A percentile compares a stretch with the other conserved stretches of the same genome.
phyloP scores from a whole-genome alignment of 2,888 invertebrate genomes.

The Epistrophella euchroma region DNA sequence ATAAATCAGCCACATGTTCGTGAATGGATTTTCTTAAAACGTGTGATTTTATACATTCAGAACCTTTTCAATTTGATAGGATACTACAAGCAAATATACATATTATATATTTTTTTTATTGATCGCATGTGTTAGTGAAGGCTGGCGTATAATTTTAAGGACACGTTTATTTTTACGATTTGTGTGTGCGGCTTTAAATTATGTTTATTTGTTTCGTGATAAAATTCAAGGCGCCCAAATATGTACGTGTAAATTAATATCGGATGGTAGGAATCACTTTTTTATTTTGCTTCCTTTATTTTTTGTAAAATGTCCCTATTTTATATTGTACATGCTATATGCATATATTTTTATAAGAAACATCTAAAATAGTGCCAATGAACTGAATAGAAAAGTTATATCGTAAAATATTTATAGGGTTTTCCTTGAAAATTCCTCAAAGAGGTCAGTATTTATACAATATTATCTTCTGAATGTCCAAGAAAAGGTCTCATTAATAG shows the following conservation, averaged over 20 bases:
- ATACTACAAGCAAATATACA: not conserved
- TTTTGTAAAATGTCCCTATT: not conserved
- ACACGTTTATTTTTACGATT: constrained; percentile 31
- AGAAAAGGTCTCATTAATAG: not conserved
- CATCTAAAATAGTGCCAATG: not conserved
- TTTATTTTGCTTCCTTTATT: not conserved
- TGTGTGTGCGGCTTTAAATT: constrained; percentile 44
- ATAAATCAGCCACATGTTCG: constrained; percentile 30
- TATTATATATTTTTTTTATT: not conserved
- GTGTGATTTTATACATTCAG: constrained; percentile 11
- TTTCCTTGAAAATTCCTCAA: not conserved
- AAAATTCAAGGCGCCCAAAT: constrained; percentile 50
- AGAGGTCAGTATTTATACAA: not conserved
- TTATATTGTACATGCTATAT: not conserved
- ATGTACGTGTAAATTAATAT: constrained; percentile 34
- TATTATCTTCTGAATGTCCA: not conserved
- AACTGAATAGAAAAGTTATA: not conserved
- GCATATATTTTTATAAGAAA: not conserved
- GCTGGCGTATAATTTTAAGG: not conserved
- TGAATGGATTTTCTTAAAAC: not conserved
- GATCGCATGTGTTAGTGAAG: not conserved
- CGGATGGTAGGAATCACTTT: not conserved
- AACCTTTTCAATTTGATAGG: constrained; percentile 27
- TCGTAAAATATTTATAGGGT: not conserved
- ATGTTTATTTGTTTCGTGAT: constrained; percentile 48